Evolutionary conservation across 2,113 vertebrate genomes (phyloP).

Genomic region (Monopterus albus): DNA sequence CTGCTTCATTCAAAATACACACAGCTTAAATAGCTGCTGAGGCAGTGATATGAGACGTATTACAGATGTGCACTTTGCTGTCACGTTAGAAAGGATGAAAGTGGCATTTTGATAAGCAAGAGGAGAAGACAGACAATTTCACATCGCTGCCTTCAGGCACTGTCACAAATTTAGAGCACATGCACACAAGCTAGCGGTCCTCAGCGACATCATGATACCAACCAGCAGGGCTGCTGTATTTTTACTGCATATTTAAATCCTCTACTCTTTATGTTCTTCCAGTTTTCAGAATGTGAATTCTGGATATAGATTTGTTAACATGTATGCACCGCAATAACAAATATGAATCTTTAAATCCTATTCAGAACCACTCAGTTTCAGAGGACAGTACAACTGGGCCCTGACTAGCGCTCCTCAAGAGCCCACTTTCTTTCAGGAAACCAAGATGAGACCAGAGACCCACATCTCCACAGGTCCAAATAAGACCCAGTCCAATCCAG

Average conservation of each 20-base stretch:
- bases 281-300: too few species aligned
- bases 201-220: too few species aligned
- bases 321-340: too few species aligned
- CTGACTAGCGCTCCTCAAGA: neutral
- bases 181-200: neutral
- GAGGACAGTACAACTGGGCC: neutral
- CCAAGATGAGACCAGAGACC: neutral
- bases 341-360: neutral
- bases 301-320: too few species aligned
- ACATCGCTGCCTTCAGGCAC: conserved; percentile 21
- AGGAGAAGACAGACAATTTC: conserved; percentile 36
- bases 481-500: too few species aligned
- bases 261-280: too few species aligned
- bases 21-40: conserved; percentile 37
- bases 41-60: conserved; percentile 27
- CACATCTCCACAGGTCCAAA: too few species aligned
- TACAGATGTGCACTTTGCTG: conserved; percentile 43
- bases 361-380: neutral
- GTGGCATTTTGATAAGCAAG: conserved; percentile 37
- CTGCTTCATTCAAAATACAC: conserved; percentile 1
- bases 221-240: too few species aligned
- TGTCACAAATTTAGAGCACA: conserved; percentile 11
- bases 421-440: neutral
- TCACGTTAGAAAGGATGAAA: conserved; percentile 38
- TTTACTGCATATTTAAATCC: too few species aligned